Conservation (phyloP, 2,113 vertebrate genomes). For the Gallinago undulata region DNA sequence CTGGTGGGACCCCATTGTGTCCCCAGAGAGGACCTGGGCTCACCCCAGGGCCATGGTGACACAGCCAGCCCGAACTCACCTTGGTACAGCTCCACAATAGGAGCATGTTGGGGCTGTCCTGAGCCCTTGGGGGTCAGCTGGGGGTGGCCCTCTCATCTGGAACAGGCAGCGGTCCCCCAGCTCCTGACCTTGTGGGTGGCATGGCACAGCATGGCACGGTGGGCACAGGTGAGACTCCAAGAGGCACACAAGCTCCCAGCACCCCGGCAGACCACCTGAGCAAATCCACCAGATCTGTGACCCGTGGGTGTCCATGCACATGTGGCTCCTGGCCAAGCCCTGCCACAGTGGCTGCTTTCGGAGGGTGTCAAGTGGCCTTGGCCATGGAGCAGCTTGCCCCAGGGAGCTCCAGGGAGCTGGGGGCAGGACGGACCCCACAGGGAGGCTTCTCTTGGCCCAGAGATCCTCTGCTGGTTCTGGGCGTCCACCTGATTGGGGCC, state of each 20-base stretch:
- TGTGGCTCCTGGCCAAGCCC: neutral
- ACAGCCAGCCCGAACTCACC: fast-evolving
- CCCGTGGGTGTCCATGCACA: fast-evolving
- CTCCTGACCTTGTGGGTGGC: neutral
- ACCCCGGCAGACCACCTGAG: fast-evolving
- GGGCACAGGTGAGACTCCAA: neutral
- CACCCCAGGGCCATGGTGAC: neutral
- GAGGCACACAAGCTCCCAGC: neutral
- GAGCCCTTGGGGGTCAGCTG: neutral
- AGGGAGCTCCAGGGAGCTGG: no score
- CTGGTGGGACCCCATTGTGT: fast-evolving
- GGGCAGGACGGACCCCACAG: no score
- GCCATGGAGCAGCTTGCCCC: fast-evolving
- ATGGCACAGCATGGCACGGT: fast-evolving
- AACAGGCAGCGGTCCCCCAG: neutral
- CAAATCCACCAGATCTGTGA: neutral
- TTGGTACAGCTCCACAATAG: neutral
- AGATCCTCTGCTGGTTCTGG: neutral
- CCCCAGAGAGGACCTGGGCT: neutral
- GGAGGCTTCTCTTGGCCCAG: neutral
- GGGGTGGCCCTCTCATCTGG: no score
- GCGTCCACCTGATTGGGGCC: neutral
- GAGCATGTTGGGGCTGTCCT: neutral
- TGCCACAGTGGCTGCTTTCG: fast-evolving
- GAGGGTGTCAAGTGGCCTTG: neutral